These are phyloP conservation scores for Ganaspis brasiliensis DNA, from an alignment of 2,888 invertebrate species.

Conservation along the genomic window DNA sequence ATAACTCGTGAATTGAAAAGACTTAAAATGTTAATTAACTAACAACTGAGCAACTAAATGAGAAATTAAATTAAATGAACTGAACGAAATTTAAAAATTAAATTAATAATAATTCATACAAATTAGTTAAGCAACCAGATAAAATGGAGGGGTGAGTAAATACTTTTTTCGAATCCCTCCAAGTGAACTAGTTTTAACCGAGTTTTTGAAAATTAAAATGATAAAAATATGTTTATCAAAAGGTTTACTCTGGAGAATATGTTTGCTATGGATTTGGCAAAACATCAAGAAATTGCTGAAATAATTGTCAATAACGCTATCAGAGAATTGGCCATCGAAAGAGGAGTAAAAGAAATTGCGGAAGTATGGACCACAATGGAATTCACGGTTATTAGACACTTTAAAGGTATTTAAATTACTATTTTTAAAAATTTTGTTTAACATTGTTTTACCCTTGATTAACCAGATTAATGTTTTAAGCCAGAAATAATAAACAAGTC, in stretches of 20 bases:
- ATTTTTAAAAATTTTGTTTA: slow-evolving; percentile 15
- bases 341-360: slow-evolving; percentile 91
- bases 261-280: slow-evolving; percentile 95
- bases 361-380: slow-evolving; percentile 87
- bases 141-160: slow-evolving; percentile 58
- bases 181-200: no score
- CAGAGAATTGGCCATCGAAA: slow-evolving; percentile 95
- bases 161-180: not conserved
- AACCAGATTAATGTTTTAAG: no score
- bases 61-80: not conserved
- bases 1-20: not conserved
- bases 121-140: not conserved
- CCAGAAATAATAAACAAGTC: no score
- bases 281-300: slow-evolving; percentile 92
- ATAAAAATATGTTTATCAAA: slow-evolving; percentile 10
- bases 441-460: no score
- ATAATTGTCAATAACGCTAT: slow-evolving; percentile 94
- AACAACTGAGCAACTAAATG: no score
- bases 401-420: slow-evolving; percentile 81
- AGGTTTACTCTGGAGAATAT: slow-evolving; percentile 95
- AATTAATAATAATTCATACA: not conserved
- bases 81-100: not conserved
- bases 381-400: slow-evolving; percentile 86
- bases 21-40: no score
- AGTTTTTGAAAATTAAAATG: no score